phyloP scores from a whole-genome alignment of 2,888 invertebrate genomes.

The Drosophila picticornis region DNA sequence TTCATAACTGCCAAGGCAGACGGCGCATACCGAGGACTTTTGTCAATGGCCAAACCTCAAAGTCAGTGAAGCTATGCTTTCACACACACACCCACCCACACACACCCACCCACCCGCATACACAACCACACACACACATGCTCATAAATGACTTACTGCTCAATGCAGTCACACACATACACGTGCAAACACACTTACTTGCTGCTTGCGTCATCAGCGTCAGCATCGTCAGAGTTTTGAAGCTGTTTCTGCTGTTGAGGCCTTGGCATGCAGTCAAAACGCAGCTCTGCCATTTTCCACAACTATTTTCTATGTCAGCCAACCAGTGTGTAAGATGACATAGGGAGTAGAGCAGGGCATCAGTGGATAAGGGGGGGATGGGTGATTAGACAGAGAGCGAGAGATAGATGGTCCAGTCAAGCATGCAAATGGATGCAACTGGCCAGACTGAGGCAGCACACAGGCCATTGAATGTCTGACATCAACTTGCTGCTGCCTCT shows the following conservation, averaged over 20 bases:
- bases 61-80: constrained; percentile 49
- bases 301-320: constrained; percentile 77
- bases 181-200: constrained; percentile 22
- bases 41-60: constrained; percentile 75
- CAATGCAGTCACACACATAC: constrained; percentile 52
- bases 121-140: constrained; percentile 43
- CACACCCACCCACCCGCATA: constrained; percentile 32
- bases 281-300: constrained; percentile 61
- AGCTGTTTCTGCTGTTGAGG: constrained; percentile 57
- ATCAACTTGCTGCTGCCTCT: constrained; percentile 54
- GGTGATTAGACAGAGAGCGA: constrained; percentile 27
- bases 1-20: constrained; percentile 65
- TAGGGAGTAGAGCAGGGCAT: constrained; percentile 3
- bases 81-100: constrained; percentile 39
- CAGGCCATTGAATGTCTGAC: constrained; percentile 69
- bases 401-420: constrained; percentile 41
- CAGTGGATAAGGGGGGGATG: background rate
- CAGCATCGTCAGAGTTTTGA: constrained; percentile 60
- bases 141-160: constrained; percentile 65
- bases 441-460: constrained; percentile 48
- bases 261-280: constrained; percentile 80
- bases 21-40: constrained; percentile 59
- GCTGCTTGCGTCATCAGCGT: constrained; percentile 75
- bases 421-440: constrained; percentile 46
- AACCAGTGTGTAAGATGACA: constrained; percentile 42